These are phyloP conservation scores for Drosophila conformis DNA, from an alignment of 2,888 invertebrate species.

Conservation along the genomic window DNA sequence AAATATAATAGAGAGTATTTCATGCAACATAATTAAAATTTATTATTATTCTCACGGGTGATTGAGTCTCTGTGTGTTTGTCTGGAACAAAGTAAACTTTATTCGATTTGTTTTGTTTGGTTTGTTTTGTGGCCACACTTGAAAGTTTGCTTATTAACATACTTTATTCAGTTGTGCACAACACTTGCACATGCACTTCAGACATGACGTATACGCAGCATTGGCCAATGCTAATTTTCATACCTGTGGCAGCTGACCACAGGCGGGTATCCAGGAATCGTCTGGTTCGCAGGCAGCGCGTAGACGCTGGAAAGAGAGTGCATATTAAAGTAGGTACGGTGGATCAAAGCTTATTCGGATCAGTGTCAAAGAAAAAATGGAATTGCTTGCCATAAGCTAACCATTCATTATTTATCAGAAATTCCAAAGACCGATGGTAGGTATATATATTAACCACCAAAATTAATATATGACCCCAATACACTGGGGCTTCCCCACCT, in stretches of 20 bases:
- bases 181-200: slow-evolving; percentile 31
- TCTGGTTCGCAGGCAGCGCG: slow-evolving; percentile 73
- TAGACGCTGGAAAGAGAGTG: slow-evolving; percentile 66
- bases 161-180: background rate
- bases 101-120: slow-evolving; percentile 23
- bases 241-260: slow-evolving; percentile 64
- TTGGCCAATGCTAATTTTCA: slow-evolving; percentile 21
- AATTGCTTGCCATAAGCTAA: too few relatives aligned
- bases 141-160: slow-evolving; percentile 16
- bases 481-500: too few relatives aligned
- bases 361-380: too few relatives aligned
- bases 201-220: slow-evolving; percentile 52
- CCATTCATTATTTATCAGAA: too few relatives aligned
- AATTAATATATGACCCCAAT: too few relatives aligned
- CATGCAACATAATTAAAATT: background rate
- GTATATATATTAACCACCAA: too few relatives aligned
- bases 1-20: background rate
- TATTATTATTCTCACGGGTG: background rate
- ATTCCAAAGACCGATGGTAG: too few relatives aligned
- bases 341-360: too few relatives aligned
- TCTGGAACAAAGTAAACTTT: slow-evolving; percentile 26
- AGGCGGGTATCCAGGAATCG: slow-evolving; percentile 81
- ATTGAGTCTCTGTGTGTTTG: slow-evolving; percentile 18
- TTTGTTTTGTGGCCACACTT: slow-evolving; percentile 15
- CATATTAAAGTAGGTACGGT: background rate